Base-by-base conservation (phyloP, 2,113 vertebrate species). In the Phasianus colchicus region DNA sequence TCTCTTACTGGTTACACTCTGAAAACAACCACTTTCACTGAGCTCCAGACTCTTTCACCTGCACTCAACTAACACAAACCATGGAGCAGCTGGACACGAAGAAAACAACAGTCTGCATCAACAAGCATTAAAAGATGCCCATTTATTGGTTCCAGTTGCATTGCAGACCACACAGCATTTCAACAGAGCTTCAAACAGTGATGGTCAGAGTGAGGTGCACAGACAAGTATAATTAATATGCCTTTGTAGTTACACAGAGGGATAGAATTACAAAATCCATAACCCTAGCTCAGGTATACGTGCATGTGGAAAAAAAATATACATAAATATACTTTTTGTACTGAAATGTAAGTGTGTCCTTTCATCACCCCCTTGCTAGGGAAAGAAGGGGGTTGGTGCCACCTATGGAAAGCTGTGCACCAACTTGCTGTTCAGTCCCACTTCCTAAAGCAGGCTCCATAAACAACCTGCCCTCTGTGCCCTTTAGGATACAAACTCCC, bases 91-190 rank as follows among this genome's bases (percentile, higher is more conserved):
- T 70, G 12, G 8, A 32, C 43, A 4, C 47, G 21, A 80, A 77
- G 11, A 43, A 77, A n/a, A 36, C 61, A 73, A 7, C n/a, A 38
- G 14, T 45, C 57, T 42, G 27, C 4, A 80, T 55, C 25, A 80
- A 21, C 3, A 60, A 55, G 89, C 14, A 24, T 63, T 91, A 95
- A 95, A 96, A 93, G 57, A 38, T 30, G 13, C 24, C 10, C 69
- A 32, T 96, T 96, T 95, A 96, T 95, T 95, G 86, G 88, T 84
- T 60, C 27, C 61, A 82, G 0, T 14, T 70, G 42, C 90, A 93
- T 22, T 43, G 75, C 61, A 75, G 64, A 42, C 14, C 8, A 38
- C 36, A 32, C 8, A 93, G 47, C 34, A 43, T 34, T 64, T 34
- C 42, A 83, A 11, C 65, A 80, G 11, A 5, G 6, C 85, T 92